Conservation (phyloP, 1,140 invertebrate genomes). For the Theocolax elegans region DNA sequence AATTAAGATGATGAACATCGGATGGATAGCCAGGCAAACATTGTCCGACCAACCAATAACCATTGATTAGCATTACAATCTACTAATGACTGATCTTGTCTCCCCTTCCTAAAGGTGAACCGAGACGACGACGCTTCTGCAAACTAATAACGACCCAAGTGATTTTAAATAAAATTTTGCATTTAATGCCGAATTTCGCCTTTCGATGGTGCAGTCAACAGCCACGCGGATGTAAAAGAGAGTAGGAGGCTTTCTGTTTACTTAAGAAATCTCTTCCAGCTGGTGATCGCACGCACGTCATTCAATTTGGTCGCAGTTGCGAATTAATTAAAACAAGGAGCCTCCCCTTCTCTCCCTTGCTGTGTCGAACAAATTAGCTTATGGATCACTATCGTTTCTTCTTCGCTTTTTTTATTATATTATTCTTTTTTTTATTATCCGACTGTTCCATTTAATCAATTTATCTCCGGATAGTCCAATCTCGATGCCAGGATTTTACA, state of each 20-base stretch:
- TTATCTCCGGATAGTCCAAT: no score
- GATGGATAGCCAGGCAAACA: constrained; percentile 60
- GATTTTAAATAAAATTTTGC: constrained; percentile 38
- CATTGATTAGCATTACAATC: constrained; percentile 67
- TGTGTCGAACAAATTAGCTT: constrained; percentile 6
- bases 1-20: constrained; percentile 65
- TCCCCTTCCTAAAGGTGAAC: no score
- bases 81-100: constrained; percentile 57
- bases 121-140: no score
- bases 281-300: constrained; percentile 52
- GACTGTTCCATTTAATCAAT: no score
- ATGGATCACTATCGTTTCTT: background rate
- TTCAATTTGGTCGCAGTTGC: constrained; percentile 60
- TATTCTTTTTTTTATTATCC: background rate
- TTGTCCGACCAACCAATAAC: constrained; percentile 60
- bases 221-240: constrained; percentile 47
- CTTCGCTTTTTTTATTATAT: background rate
- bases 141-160: constrained; percentile 22
- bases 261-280: constrained; percentile 59
- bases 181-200: background rate
- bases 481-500: no score
- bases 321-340: constrained; percentile 58
- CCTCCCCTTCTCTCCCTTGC: constrained; percentile 17
- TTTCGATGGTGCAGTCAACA: constrained; percentile 21
- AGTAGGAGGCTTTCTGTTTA: constrained; percentile 55